Evolutionary conservation across 2,113 vertebrate genomes (phyloP), one percentile per base, ranked within the genome.

Genomic region (Lepus timidus): DNA sequence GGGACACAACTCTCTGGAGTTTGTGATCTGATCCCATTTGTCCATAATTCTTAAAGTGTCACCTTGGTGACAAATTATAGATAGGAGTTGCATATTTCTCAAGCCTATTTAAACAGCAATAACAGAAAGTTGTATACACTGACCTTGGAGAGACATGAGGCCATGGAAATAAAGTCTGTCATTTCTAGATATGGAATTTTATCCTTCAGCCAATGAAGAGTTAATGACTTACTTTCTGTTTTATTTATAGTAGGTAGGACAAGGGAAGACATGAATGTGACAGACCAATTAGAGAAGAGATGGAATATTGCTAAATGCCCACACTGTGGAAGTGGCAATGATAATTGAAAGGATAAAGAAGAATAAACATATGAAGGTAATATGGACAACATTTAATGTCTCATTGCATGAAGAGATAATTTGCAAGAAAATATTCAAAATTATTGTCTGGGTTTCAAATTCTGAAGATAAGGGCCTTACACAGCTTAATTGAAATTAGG

Each of bases 141-240:
- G 13, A 51, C 68, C 25, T 85, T 71, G 4, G 23, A 79, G 14
- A 68, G 4, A 65, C 80, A 79, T 16, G 51, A 82, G 2, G 0
- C 22, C n/a, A 12, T 6, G 92, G 13, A 76, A 1, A 2, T 52
- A 44, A 1, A 74, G 27, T 73, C 11, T 36, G 29, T 80, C 16
- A 83, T 10, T 86, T 88, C 8, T 83, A 83, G 22, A 61, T 70
- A 71, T 55, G 81, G 20, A 23, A 39, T 68, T 96, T 85, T 94
- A 44, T 6, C 91, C 27, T 84, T 73, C 33, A 71, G n/a, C 73
- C 8, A 83, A 36, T 52, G 31, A 86, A 64, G 27, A 74, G 23
- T 85, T 84, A 83, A 80, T 25, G 12, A 71, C 13, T 61, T n/a
- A 67, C 4, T 51, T 2, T 16, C 29, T 83, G 16, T 22, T 84